Evolutionary conservation across 2,888 invertebrate species (phyloP).

Genomic region (Hydrotaea cyrtoneurina): DNA sequence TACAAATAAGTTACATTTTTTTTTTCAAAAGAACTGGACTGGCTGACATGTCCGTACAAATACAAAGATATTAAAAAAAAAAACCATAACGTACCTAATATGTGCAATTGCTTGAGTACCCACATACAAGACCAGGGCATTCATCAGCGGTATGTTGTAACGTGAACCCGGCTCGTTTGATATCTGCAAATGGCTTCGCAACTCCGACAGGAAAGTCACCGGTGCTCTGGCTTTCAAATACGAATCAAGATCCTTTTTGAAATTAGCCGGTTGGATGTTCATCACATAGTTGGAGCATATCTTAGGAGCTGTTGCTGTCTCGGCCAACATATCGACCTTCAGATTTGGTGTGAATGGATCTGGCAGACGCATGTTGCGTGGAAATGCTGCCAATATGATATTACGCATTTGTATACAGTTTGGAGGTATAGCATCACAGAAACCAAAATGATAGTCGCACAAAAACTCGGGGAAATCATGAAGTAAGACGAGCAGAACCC

Average conservation of each 20-base stretch:
- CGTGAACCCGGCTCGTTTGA: constrained; percentile 93
- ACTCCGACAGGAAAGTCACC: constrained; percentile 96
- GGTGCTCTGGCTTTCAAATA: constrained; percentile 97
- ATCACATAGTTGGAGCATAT: constrained; percentile 93
- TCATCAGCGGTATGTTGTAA: constrained; percentile 98
- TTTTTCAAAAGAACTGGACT: too few species aligned
- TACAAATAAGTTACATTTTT: too few species aligned
- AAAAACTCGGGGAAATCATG: constrained; percentile 99
- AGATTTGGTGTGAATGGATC: constrained; percentile 99
- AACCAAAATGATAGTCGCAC: constrained; percentile 99
- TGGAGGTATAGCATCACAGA: constrained; percentile 99
- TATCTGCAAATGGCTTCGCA: constrained; percentile 94
- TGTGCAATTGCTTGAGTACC: constrained; percentile 97
- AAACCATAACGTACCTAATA: constrained; percentile 83
- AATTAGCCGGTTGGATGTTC: constrained; percentile 92
- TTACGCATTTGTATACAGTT: constrained; percentile 99
- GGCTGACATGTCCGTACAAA: too few species aligned
- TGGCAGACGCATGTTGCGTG: constrained; percentile 97
- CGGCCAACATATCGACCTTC: constrained; percentile 93
- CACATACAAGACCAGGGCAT: constrained; percentile 98
- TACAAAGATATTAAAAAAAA: not conserved
- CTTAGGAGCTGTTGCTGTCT: constrained; percentile 93
- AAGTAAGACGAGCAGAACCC: constrained; percentile 95
- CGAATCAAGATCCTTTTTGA: constrained; percentile 97
- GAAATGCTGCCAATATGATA: constrained; percentile 98